Base-by-base conservation (phyloP, 64 coral and sea anemone genomes). In the Montipora capricornis region DNA sequence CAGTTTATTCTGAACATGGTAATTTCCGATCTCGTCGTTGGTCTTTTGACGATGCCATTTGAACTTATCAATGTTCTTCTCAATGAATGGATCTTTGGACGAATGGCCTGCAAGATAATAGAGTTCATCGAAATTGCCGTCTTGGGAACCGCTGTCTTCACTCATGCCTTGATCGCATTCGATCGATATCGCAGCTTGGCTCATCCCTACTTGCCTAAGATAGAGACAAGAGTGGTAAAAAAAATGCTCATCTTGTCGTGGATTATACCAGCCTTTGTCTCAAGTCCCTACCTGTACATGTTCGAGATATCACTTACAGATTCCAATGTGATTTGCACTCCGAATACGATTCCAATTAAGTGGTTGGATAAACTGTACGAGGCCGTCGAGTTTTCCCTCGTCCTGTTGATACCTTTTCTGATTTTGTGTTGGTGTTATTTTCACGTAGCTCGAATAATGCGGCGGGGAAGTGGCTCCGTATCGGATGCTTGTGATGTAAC, bases 351-450 rank as follows among this genome's bases (percentile, higher is more conserved):
- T 52, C 93, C 93, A 20, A 49, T 78, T 3, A 17, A 19, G 26
- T 94, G 93, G 93, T n/a, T 94, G 2, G 93, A 94, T 45, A 94
- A 94, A 73, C 45, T 90, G 2, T 94, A 94, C 29, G 88, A 76
- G 64, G 79, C 79, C 68, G n/a, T 78, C 10, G 93, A 94, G 52
- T 68, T 90, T n/a, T 47, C 52, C 14, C 37, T 78, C 47, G 20
- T 85, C 5, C 80, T 77, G 15, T 49, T 90, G 5, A 15, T 59
- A 7, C 93, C 93, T 14, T 94, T 78, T 7, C 61, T 57, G 11
- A 70, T 94, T 10, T 84, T 90, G 13, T 47, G 80, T 29, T 94
- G 81, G 71, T 94, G 93, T 62, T 94, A 94, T 16, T 51, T 68
- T 13, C 79, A 89, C 5, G 89, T 94, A 75, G 89, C 58, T 68